Base-by-base conservation (phyloP, 2,888 invertebrate species). In the Macrophya annulata region DNA sequence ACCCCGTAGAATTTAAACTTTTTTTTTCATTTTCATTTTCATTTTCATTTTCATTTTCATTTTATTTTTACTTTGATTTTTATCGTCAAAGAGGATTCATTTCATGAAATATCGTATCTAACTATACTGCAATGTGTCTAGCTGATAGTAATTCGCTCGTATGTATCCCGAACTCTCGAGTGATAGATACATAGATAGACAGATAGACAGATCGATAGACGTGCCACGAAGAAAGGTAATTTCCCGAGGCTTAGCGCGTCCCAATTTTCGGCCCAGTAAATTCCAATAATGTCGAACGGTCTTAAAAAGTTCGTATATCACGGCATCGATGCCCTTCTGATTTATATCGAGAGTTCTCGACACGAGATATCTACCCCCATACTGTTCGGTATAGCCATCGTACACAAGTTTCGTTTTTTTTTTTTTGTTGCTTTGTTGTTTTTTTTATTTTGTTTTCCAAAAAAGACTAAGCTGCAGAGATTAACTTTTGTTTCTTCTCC, bases 261-360 rank as follows among this genome's bases (percentile, higher is more conserved):
- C 91, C 92, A 91, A 91, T 91, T 92, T 91, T 91, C 90, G 88
- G 89, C 86, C 89, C 92, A 89, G 90, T 92, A 92, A 91, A 92
- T 92, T 92, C 91, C 91, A 92, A 91, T 91, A 91, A 91, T 88
- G 91, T 91, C 91, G 89, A 88, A 88, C 90, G 88, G 88, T 88
- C 88, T 91, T 90, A 90, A 91, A 92, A 89, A 89, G 90, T 91
- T 90, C 91, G 90, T 84, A 91, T 88, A 89, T 92, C 91, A 92
- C 89, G 85, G 88, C 86, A 84, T 85, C 84, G 85, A 86, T 83
- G 76, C 85, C 86, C 85, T 72, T 88, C 91, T 83, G 88, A 92
- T 92, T 92, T 92, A 91, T 91, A 90, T 90, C 90, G 85, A 86
- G 85, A 89, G 89, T 91, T 90, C 90, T 91, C 90, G 89, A n/a